These are phyloP conservation scores for Drosophila neocordata DNA, from an alignment of 1,140 invertebrate species.

Conservation along the genomic window DNA sequence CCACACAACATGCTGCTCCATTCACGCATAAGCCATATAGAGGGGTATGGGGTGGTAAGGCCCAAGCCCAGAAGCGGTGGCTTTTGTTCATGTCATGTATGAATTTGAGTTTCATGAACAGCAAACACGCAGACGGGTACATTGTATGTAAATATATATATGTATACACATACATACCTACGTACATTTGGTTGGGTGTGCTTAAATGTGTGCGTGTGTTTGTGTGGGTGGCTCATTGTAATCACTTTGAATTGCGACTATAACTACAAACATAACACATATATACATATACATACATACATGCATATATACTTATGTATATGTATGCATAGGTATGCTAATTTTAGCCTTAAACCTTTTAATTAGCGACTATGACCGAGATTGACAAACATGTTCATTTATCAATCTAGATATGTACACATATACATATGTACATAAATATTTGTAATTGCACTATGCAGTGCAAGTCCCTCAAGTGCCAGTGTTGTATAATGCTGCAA, in stretches of 20 bases:
- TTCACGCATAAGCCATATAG: conserved; percentile 19
- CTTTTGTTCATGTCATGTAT: conserved; percentile 50
- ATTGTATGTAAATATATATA: conserved; percentile 19
- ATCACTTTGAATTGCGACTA: conserved; percentile 47
- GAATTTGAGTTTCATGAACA: conserved; percentile 63
- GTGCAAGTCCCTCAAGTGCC: background rate
- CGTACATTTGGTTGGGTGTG: conserved; percentile 12
- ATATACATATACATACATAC: too few relatives aligned
- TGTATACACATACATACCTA: background rate
- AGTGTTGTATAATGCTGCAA: background rate
- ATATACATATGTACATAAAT: conserved; percentile 13
- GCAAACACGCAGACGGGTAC: conserved; percentile 54
- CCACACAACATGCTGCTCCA: background rate
- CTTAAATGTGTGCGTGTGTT: conserved; percentile 7
- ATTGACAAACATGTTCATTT: conserved; percentile 61
- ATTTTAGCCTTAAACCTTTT: conserved; percentile 80
- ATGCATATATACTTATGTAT: too few relatives aligned
- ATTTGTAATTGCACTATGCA: background rate
- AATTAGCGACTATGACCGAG: conserved; percentile 78
- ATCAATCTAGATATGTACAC: conserved; percentile 33
- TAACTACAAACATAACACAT: conserved; percentile 19
- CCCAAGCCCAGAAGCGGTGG: conserved; percentile 19
- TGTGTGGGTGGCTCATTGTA: conserved; percentile 30
- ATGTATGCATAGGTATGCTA: conserved; percentile 51
- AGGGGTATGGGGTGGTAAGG: background rate